Evolutionary conservation across 1,140 invertebrate genomes (phyloP), one percentile per base, ranked within the genome.

Genomic region (Magallana ariakensis): DNA sequence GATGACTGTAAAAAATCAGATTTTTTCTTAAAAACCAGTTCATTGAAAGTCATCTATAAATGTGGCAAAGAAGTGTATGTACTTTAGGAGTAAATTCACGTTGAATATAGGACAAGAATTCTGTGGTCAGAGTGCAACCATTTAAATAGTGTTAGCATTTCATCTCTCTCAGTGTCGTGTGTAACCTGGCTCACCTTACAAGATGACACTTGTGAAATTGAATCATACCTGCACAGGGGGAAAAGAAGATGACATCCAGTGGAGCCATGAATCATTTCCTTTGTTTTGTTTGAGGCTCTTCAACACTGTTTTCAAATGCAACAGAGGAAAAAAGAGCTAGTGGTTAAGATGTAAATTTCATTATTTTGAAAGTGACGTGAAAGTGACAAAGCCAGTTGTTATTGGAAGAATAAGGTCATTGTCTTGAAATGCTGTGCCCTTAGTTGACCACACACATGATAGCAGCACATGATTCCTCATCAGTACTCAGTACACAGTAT

Each of bases 191-290:
- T 26, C 62, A 70, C 62, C 66, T 75, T 26, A 11, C 22, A 75
- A 75, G 33, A 26, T 33, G 66, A 75, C 66, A 75, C 26, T 75
- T 75, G 66, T 75, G 66, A 75, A 4, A 33, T 75, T 75, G 66
- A 75, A 75, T 75, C 66, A 75, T 75, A 9, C 66, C 22, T 33
- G n/a, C 11, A 70, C 62, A 46, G 10, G 13, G 19, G 16, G 22
- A 75, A 75, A 33, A 19, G 22, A 26, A 75, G 58, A 75, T 75
- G 66, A 75, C 66, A 75, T 26, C 33, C 33, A 26, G 66, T 26
- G 22, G 66, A 26, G 19, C 66, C 11, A 75, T 75, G 66, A 75
- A 75, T 75, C 66, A 75, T 75, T 26, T 75, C 22, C 66, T 75
- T 75, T 75, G 66, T 75, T 46, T 75, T 75, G 22, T 75, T 19